These are phyloP conservation scores for Pampusana beccarii DNA, from an alignment of 2,113 vertebrate species.

Conservation along the genomic window DNA sequence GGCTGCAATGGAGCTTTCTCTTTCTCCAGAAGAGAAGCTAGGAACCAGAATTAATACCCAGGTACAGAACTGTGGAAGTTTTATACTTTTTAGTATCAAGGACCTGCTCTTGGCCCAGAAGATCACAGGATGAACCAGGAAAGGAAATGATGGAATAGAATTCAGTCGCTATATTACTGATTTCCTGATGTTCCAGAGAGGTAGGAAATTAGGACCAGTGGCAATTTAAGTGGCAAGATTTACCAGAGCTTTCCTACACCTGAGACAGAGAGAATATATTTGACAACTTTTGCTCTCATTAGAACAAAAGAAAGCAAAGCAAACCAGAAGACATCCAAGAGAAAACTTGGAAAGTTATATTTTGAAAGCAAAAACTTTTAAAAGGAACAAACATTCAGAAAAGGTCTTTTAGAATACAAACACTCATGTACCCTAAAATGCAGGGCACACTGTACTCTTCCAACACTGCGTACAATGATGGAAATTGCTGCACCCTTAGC, in stretches of 20 bases:
- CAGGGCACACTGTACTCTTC: not conserved
- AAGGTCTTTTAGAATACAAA: not conserved
- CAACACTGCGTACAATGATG: not conserved
- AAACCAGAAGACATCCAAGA: not conserved
- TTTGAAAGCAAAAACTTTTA: not conserved
- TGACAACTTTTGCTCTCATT: not conserved
- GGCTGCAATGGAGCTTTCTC: not conserved
- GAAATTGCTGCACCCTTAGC: not conserved
- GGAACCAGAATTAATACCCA: not conserved
- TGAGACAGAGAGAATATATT: not conserved
- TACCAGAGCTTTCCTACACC: not conserved
- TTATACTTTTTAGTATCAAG: not conserved
- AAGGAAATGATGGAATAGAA: not conserved
- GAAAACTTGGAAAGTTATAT: not conserved
- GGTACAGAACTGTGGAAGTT: not conserved
- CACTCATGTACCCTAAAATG: not conserved
- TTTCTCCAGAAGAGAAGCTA: not conserved
- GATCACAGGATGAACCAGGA: not conserved
- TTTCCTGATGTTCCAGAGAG: not conserved
- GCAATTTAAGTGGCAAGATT: not conserved
- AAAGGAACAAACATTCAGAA: not conserved
- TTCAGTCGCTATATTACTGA: not conserved
- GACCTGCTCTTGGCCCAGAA: not conserved
- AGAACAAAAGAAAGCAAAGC: not conserved
- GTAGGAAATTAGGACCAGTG: not conserved